Evolutionary conservation across 2,797 vertebrate species (phyloP), one percentile per base, ranked within the genome.

Genomic region (Cyprinella venusta): DNA sequence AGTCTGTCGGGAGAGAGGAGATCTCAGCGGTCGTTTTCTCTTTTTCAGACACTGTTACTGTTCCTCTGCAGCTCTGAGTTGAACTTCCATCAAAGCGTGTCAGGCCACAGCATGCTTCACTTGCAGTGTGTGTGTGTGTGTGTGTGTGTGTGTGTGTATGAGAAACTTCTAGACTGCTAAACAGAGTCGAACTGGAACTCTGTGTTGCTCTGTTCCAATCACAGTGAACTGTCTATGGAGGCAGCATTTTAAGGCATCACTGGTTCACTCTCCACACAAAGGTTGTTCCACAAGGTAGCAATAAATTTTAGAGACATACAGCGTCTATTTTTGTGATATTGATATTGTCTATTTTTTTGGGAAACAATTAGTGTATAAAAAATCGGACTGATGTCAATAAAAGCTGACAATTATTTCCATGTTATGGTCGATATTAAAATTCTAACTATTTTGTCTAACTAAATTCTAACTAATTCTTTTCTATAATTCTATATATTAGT

Each of bases 61-160:
- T 63, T 74, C 45, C 42, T 75, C n/a, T 52, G 61, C 71, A 67
- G 45, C 71, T 65, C 80, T 33, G 68, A 81, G 79, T 40, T 65
- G 70, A 75, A 81, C 80, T 36, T 52, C 61, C 59, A 67, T 82
- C 80, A 82, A 67, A 76, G 80, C 10, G 42, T 75, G 61, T 54
- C 80, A 40, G 80, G 16, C 80, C n/a, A 64, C 71, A 67, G 80
- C 71, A 75, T 67, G 61, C 42, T 63, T 48, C 54, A 63, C 69
- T 72, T 6, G 50, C 24, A 68, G 50, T 24, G 21, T 40, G 21
- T 68, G 19, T 68, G n/a, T 42, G 74, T 61, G 33, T 48, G 69
- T 7, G 70, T 21, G 16, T 19, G 69, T 8, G 40, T 10, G 40
- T 10, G 40, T 3, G 40, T 3, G 42, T 19, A 12, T 18, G 45